phyloP scores from a whole-genome alignment of 2,888 invertebrate species.

The Portevinia maculata region DNA sequence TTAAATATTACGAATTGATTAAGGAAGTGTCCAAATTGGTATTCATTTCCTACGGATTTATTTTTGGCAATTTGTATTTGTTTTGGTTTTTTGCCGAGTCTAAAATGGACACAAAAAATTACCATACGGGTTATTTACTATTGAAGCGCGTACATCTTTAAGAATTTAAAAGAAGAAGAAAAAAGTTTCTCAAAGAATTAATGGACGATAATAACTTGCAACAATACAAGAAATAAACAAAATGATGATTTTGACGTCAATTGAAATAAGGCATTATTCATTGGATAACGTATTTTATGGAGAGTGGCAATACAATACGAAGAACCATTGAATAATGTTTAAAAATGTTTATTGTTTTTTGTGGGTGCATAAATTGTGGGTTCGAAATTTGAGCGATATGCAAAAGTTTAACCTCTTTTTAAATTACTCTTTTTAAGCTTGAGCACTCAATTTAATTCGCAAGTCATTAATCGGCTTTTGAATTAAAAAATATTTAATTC shows the following conservation, averaged over 20 bases:
- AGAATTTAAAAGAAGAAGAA: not conserved
- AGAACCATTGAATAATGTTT: too few species aligned
- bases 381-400: too few species aligned
- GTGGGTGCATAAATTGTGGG: too few species aligned
- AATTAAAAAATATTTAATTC: too few species aligned
- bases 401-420: too few species aligned
- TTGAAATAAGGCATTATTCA: constrained; percentile 1
- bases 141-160: constrained; percentile 38
- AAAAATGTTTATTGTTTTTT: too few species aligned
- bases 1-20: too few species aligned
- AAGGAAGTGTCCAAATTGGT: not conserved
- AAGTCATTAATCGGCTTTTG: too few species aligned
- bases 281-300: not conserved
- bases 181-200: constrained; percentile 19
- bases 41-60: constrained; percentile 18
- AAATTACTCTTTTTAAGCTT: too few species aligned
- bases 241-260: not conserved
- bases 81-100: not conserved
- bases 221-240: not conserved
- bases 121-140: constrained; percentile 20
- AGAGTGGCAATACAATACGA: too few species aligned
- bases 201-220: constrained; percentile 36
- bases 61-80: not conserved
- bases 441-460: too few species aligned
- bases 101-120: constrained; percentile 24